phyloP scores from a whole-genome alignment of 2,888 invertebrate species.

The Sinotaia quadrata region DNA sequence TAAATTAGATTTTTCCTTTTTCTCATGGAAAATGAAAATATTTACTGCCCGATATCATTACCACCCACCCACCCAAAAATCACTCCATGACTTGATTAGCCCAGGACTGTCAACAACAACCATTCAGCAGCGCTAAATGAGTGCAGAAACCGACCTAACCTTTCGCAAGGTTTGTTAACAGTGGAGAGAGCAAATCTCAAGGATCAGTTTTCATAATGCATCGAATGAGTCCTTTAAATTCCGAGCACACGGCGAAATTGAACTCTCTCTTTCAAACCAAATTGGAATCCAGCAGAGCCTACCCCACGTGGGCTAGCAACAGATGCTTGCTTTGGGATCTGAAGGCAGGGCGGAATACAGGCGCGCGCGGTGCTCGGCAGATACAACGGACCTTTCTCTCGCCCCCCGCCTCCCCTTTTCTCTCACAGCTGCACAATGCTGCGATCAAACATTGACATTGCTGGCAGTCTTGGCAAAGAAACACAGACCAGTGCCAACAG shows the following conservation, averaged over 20 bases:
- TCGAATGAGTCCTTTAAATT: neutral
- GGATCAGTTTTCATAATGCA: slow-evolving; percentile 8
- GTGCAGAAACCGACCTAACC: neutral
- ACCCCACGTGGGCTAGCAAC: too few species aligned
- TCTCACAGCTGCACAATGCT: neutral
- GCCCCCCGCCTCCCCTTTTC: neutral
- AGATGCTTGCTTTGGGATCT: too few species aligned
- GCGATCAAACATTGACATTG: slow-evolving; percentile 15
- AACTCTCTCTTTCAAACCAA: slow-evolving; percentile 4
- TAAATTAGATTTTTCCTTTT: too few species aligned
- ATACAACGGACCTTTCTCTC: slow-evolving; percentile 1
- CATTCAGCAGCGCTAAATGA: too few species aligned
- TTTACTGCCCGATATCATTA: too few species aligned
- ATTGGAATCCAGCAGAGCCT: neutral
- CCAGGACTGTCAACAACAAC: too few species aligned
- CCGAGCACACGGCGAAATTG: slow-evolving; percentile 4
- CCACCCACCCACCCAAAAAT: too few species aligned
- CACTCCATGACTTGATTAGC: too few species aligned
- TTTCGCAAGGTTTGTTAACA: neutral
- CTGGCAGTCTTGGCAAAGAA: neutral
- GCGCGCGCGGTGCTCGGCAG: neutral
- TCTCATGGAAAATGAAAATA: too few species aligned
- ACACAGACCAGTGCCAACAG: neutral
- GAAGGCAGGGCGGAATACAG: too few species aligned
- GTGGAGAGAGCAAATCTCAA: neutral